These are phyloP conservation scores for Platyrinchus mystaceus DNA, from an alignment of 2,797 vertebrate species.

Conservation along the genomic window DNA sequence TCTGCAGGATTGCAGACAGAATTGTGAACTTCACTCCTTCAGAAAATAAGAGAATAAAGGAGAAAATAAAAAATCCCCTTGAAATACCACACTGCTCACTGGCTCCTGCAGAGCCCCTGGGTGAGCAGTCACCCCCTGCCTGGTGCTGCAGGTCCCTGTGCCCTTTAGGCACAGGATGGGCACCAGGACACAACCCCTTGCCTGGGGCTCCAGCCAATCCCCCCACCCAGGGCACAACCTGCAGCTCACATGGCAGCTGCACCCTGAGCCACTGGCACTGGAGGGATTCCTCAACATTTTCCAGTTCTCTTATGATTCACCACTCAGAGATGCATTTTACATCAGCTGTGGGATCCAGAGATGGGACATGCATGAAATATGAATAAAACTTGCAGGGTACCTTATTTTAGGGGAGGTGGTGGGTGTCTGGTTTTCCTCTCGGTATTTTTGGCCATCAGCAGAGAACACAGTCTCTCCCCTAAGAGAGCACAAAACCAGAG, in stretches of 20 bases:
- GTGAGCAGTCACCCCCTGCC: not conserved
- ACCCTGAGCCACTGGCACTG: not conserved
- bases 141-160: not conserved
- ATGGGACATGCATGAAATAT: accelerated
- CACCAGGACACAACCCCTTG: not conserved
- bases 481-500: not conserved
- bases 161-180: not conserved
- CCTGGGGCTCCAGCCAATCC: not conserved
- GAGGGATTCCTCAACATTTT: not conserved
- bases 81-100: accelerated
- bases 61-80: not conserved
- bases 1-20: not conserved
- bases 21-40: not conserved
- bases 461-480: not conserved
- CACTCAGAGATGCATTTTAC: not conserved
- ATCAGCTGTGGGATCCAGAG: not conserved
- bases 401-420: not conserved
- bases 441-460: not conserved
- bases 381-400: not conserved
- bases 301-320: not conserved
- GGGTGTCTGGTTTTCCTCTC: not conserved
- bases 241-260: not conserved
- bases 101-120: not conserved
- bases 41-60: not conserved
- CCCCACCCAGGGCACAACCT: not conserved